Evolutionary conservation across 2,888 invertebrate genomes (phyloP).

Genomic region (Isoperla grammatica): DNA sequence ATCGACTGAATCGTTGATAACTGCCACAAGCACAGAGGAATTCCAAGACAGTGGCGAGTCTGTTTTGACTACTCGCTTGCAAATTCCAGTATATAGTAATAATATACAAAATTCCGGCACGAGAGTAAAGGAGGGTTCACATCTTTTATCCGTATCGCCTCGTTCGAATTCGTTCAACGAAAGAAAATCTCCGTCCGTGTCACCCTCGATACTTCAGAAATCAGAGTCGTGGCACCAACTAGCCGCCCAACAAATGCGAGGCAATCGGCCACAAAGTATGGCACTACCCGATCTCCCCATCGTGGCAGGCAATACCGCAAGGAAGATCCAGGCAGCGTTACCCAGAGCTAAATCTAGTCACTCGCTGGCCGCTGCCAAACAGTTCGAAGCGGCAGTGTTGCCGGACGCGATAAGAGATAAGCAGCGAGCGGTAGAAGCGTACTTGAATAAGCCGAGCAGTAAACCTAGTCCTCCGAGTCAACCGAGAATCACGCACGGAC

Average conservation of each 20-base stretch:
- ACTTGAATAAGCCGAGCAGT: conserved; percentile 45
- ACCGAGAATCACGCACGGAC: conserved; percentile 26
- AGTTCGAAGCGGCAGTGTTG: conserved; percentile 72
- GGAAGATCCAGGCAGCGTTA: conserved; percentile 32
- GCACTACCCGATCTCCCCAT: conserved; percentile 32
- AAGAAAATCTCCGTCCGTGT: conserved; percentile 20
- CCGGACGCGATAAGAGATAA: conserved; percentile 63
- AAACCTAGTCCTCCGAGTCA: conserved; percentile 11
- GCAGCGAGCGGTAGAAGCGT: conserved; percentile 67
- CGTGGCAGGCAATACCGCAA: conserved; percentile 31
- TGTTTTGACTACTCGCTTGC: conserved; percentile 44
- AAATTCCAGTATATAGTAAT: conserved; percentile 41
- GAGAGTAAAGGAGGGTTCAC: background rate
- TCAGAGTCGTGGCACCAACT: conserved; percentile 39
- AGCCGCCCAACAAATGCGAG: conserved; percentile 51
- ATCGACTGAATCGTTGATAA: conserved; percentile 29
- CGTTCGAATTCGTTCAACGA: conserved; percentile 21
- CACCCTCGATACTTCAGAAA: conserved; percentile 23
- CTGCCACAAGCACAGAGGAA: conserved; percentile 27
- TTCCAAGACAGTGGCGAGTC: conserved; percentile 41
- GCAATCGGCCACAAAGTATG: conserved; percentile 37
- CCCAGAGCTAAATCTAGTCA: conserved; percentile 69
- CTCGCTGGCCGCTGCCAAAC: conserved; percentile 65
- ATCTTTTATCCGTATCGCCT: conserved; percentile 8
- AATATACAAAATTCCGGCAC: conserved; percentile 20